Evolutionary conservation across 1,140 invertebrate species (phyloP), one percentile per base, ranked within the genome.

Genomic region (Leptoteleia sp.): DNA sequence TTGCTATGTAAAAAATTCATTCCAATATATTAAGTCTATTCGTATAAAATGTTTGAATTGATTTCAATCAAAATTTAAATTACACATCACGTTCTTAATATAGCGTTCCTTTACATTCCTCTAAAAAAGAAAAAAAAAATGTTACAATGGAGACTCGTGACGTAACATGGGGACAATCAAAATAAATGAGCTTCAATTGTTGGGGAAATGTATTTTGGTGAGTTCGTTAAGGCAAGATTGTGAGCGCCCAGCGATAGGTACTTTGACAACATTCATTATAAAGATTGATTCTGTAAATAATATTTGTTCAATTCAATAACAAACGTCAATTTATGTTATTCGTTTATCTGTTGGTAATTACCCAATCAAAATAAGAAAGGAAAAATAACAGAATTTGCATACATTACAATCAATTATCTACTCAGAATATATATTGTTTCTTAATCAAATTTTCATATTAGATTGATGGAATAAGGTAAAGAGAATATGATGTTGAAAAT

Each of bases 141-240:
- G 15, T n/a, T 13, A 67, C 27, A 37, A 67, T 45, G 12, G 35
- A 54, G 25, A 7, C 48, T 54, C 12, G 48, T 45, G 48, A 54
- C 62, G 48, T 31, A 65, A 67, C 29, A 31, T 9, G 37, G 47
- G 62, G 64, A 57, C 64, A 68, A 57, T 68, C 50, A 68, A 68
- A 68, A 57, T 68, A 68, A 68, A 57, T 38, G 64, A 68, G 52
- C 50, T 37, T 48, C 50, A 68, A 57, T 68, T 68, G 47, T 57
- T 16, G 50, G 33, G 42, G 50, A 68, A 68, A 68, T 38, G 64
- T 57, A 57, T 68, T 68, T 68, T 13, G 40, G 42, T 7, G 64
- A 57, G 64, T 68, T 55, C 40, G 50, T 67, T 67, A 67, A 55
- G 38, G n/a, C 11, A 19, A 31, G 40, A 55, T 52, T 64, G 50